Conservation (phyloP, 2,797 vertebrate genomes). For the Psittacula echo region DNA sequence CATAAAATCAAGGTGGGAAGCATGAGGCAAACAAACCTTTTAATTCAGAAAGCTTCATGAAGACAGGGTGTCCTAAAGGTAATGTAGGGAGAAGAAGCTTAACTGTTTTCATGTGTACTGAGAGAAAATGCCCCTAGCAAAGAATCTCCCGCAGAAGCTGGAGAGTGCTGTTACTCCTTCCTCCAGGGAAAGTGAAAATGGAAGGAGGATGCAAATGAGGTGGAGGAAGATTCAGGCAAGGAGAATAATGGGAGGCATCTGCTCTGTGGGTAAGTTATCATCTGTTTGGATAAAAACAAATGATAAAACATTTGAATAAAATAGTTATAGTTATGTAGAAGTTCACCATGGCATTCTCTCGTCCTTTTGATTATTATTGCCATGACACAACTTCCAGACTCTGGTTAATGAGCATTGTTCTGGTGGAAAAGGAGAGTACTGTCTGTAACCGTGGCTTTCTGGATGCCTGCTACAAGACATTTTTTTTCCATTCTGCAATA, state of each 20-base stretch:
- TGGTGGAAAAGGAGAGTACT: neutral
- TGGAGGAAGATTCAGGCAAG: neutral
- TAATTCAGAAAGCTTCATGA: neutral
- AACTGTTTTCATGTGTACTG: neutral
- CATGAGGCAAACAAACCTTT: neutral
- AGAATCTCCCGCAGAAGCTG: neutral
- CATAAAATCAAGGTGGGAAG: neutral
- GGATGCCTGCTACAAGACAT: neutral
- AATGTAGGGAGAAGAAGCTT: neutral
- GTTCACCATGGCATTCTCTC: neutral
- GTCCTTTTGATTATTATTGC: neutral
- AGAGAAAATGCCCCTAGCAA: neutral
- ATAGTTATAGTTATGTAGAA: neutral
- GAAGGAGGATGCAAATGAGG: neutral
- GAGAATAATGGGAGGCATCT: neutral
- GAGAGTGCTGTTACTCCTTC: neutral
- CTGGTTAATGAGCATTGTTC: neutral
- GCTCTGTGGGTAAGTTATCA: neutral
- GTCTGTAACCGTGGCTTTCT: neutral
- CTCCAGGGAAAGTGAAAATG: neutral
- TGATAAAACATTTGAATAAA: neutral
- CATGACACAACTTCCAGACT: neutral
- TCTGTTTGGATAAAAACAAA: neutral
- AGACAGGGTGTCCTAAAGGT: neutral
- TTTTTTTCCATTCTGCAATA: neutral